Conservation (phyloP, 2,797 vertebrate species). For the Hyperoplus immaculatus region DNA sequence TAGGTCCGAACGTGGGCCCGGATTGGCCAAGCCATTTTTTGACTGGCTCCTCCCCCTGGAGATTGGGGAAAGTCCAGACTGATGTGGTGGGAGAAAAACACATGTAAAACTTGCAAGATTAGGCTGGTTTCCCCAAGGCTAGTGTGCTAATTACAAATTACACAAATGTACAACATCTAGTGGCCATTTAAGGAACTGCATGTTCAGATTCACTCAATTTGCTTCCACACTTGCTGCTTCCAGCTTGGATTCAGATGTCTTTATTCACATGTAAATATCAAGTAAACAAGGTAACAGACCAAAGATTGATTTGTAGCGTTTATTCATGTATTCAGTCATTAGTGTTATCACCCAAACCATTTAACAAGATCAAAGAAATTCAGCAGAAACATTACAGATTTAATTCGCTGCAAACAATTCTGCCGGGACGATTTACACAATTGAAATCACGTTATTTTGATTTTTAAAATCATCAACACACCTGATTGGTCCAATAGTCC, state of each 20-base stretch:
- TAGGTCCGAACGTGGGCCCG: too few species aligned
- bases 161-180: not conserved
- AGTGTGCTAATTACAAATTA: not conserved
- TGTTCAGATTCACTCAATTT: not conserved
- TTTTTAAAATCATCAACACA: not conserved
- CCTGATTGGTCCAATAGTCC: not conserved
- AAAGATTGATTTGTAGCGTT: not conserved
- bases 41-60: too few species aligned
- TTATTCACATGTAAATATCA: not conserved
- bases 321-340: constrained; percentile 28
- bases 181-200: not conserved
- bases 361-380: constrained; percentile 10
- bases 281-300: not conserved
- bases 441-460: not conserved
- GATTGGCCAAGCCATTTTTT: too few species aligned
- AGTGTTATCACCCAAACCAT: not conserved
- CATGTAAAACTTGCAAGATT: too few species aligned
- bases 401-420: not conserved
- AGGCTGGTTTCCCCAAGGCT: too few species aligned
- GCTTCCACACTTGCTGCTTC: not conserved
- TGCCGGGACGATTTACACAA: not conserved
- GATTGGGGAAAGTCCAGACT: too few species aligned
- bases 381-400: constrained; percentile 3
- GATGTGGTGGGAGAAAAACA: too few species aligned
- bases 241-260: not conserved